phyloP scores from a whole-genome alignment of 2,888 invertebrate genomes.

The Cataglyphis livida region DNA sequence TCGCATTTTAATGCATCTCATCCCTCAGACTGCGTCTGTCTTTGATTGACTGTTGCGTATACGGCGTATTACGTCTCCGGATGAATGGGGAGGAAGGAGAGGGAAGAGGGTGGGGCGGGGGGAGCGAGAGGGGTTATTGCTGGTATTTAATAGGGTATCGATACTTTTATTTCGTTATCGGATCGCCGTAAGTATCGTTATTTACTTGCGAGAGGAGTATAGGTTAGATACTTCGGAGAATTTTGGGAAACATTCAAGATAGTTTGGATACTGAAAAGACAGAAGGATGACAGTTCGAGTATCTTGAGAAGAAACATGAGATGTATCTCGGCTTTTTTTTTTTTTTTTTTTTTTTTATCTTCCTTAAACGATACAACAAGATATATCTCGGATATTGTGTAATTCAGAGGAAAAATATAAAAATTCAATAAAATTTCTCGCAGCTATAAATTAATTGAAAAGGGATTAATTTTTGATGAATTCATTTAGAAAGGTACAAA shows the following conservation, averaged over 20 bases:
- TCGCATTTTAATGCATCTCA: constrained; percentile 34
- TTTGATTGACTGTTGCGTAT: constrained; percentile 43
- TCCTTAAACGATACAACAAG: not conserved
- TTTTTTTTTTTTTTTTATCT: not conserved
- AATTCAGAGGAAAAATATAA: too few relatives aligned
- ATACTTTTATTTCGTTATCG: not conserved
- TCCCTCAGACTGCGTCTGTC: constrained; percentile 51
- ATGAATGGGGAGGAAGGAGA: not conserved
- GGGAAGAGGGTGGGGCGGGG: not conserved
- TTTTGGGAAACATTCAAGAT: not conserved
- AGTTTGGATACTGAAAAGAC: not conserved
- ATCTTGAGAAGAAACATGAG: not conserved
- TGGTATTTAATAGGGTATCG: constrained; percentile 48
- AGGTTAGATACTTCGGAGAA: not conserved
- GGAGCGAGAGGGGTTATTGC: not conserved
- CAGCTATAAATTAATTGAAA: not conserved
- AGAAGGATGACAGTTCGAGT: not conserved
- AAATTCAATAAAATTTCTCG: not conserved
- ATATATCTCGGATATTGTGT: not conserved
- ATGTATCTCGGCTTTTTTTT: not conserved
- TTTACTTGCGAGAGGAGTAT: not conserved
- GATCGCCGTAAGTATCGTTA: not conserved
- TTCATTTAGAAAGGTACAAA: not conserved
- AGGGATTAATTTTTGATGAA: not conserved
- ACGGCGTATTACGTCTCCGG: not conserved